Conservation (phyloP, 1,140 invertebrate genomes). For the Ctenoplectra terminalis region DNA sequence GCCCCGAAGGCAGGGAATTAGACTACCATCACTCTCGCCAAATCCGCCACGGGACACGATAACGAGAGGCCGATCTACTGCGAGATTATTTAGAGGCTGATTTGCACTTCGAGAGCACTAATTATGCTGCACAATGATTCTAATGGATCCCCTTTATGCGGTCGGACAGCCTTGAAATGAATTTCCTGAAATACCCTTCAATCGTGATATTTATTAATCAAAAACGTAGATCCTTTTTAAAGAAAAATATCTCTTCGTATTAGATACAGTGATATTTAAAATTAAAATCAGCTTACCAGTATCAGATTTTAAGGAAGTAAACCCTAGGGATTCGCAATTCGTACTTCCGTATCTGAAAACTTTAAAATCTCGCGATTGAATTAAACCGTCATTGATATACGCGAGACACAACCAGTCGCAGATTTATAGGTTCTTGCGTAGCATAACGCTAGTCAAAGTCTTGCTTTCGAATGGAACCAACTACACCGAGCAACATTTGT, state of each 20-base stretch:
- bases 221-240: no score
- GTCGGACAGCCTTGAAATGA: conserved; percentile 3
- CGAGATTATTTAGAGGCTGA: conserved; percentile 50
- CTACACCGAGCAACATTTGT: conserved; percentile 21
- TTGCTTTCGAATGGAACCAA: neutral
- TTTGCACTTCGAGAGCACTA: conserved; percentile 50
- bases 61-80: conserved; percentile 46
- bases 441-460: neutral
- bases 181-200: no score
- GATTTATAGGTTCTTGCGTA: conserved; percentile 31
- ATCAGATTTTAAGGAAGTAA: neutral
- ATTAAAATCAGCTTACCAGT: neutral
- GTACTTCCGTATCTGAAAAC: neutral
- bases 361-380: neutral
- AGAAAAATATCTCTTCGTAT: no score
- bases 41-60: conserved; percentile 34
- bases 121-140: conserved; percentile 41
- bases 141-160: conserved; percentile 18
- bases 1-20: conserved; percentile 61
- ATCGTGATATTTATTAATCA: no score
- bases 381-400: conserved; percentile 8
- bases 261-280: neutral
- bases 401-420: neutral
- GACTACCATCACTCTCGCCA: conserved; percentile 8
- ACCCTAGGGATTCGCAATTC: neutral